Base-by-base conservation (phyloP, 2,888 invertebrate genomes). In the Andrena haemorrhoa region DNA sequence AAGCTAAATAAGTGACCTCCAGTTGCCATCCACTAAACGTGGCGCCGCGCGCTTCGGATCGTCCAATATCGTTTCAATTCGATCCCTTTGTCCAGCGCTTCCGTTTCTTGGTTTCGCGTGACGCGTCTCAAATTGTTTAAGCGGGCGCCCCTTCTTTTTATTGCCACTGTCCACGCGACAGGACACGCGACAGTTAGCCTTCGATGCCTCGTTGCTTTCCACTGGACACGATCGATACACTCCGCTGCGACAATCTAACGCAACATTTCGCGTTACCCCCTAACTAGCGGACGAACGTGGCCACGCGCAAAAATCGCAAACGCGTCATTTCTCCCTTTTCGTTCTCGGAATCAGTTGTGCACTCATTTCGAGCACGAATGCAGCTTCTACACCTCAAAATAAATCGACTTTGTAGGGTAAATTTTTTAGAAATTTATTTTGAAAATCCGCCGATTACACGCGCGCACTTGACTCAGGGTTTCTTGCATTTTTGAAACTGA, bases 101-200 rank as follows among this genome's bases (percentile, higher is more conserved):
- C 20, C 20, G 53, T 56, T 26, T 23, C 23, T 56, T 10, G 56
- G 23, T 53, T 35, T 68, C 68, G 68, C 68, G 68, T 56, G 68
- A 56, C 33, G 23, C 23, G 35, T 16, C 58, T 60, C 47, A 47
- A 70, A 70, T 70, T 70, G 68, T 70, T 74, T 81, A 82, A 84
- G 78, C 75, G 53, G 16, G 7, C 47, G 51, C 49, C 47, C 73
- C 49, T 60, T 73, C 74, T 74, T 81, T 87, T 84, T 80, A 86
- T 84, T 84, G 84, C 63, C 61, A 7, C 51, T 65, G 86, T 79
- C 79, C 86, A 86, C 79, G 86, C 78, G 75, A 77, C 86, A 83
- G 79, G 84, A 83, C 89, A 87, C 88, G 87, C 89, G 82, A 82
- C 81, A 64, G 74, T 71, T 71, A 83, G 73, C 83, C 83, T 77